phyloP scores from a whole-genome alignment of 2,797 vertebrate genomes.

The Gallinago nigripennis region DNA sequence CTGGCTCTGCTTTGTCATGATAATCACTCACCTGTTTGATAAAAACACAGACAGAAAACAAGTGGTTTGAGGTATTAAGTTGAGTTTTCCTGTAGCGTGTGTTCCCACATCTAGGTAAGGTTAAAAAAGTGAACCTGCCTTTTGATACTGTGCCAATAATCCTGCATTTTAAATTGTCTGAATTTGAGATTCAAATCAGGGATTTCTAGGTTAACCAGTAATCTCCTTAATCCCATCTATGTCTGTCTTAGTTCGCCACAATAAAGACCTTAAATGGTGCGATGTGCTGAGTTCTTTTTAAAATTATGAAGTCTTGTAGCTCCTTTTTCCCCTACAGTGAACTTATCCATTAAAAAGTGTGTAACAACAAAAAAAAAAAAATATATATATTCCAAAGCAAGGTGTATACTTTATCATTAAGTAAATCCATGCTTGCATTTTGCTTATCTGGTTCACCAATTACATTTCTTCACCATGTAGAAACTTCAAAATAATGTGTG shows the following conservation, averaged over 20 bases:
- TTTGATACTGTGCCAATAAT: not conserved
- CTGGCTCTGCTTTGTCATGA: not conserved
- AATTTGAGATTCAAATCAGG: not conserved
- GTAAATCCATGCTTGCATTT: not conserved
- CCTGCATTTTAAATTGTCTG: not conserved
- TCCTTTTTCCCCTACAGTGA: not conserved
- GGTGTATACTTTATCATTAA: not conserved
- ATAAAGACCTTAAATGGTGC: slow-evolving; percentile 1
- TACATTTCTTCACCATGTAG: not conserved
- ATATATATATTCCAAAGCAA: not conserved
- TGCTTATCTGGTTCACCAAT: not conserved
- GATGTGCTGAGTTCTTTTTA: not conserved
- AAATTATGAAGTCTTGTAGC: fast-evolving
- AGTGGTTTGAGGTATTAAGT: not conserved
- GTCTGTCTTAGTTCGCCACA: not conserved
- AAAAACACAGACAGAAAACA: not conserved
- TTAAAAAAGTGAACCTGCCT: not conserved
- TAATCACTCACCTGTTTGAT: not conserved
- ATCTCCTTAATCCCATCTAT: slow-evolving; percentile 37
- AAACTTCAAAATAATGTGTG: not conserved
- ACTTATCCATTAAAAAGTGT: not conserved
- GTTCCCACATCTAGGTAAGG: not conserved
- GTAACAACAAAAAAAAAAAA: not conserved
- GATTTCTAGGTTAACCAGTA: slow-evolving; percentile 31
- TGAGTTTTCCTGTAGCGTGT: not conserved